phyloP scores from a whole-genome alignment of 2,797 vertebrate genomes.

The Sebastes trivittatus region DNA sequence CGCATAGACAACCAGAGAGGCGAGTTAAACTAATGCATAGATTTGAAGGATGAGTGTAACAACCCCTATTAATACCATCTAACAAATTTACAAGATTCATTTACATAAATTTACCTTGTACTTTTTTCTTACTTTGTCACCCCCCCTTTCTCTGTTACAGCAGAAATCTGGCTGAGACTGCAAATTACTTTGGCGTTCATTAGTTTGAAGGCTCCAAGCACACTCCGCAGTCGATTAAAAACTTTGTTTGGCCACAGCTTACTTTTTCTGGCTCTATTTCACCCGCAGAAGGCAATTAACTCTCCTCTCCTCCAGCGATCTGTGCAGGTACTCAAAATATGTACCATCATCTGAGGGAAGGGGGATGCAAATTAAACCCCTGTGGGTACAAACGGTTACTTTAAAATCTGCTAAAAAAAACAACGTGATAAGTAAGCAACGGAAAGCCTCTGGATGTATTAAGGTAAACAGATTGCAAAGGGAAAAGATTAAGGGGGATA shows the following conservation, averaged over 20 bases:
- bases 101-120: background rate
- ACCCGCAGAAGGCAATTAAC: conserved; percentile 43
- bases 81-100: background rate
- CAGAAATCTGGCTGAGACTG: conserved; percentile 28
- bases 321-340: conserved; percentile 28
- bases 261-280: conserved; percentile 19
- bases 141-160: background rate
- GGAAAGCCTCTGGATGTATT: background rate
- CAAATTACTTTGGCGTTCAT: conserved; percentile 32
- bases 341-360: background rate
- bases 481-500: background rate
- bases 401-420: conserved; percentile 11
- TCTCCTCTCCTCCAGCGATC: conserved; percentile 30
- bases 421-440: background rate
- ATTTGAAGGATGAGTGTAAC: background rate
- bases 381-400: conserved; percentile 1
- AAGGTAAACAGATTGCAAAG: conserved; percentile 11
- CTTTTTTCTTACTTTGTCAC: background rate
- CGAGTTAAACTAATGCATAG: background rate
- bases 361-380: conserved; percentile 43
- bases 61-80: background rate
- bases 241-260: conserved; percentile 4
- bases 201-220: conserved; percentile 20
- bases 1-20: background rate
- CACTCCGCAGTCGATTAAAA: conserved; percentile 40